These are phyloP conservation scores for Psittacula derbiana DNA, from an alignment of 2,797 vertebrate species.

Conservation along the genomic window DNA sequence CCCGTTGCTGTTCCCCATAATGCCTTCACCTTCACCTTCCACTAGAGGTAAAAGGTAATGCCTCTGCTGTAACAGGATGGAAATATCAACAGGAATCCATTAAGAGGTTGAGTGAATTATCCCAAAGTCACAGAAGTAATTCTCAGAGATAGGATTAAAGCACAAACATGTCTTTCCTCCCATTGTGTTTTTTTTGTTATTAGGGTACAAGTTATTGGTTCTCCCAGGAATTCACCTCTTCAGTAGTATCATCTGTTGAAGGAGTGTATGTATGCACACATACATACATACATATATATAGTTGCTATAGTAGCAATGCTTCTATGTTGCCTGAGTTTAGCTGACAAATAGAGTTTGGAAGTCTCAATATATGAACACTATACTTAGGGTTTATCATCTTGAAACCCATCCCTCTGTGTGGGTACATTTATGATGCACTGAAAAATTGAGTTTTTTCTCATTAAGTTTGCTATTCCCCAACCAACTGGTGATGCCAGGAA, in stretches of 20 bases:
- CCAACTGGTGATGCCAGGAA: slow-evolving; percentile 49
- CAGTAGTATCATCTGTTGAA: not conserved
- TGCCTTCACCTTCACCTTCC: not conserved
- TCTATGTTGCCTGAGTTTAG: not conserved
- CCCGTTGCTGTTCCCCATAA: not conserved
- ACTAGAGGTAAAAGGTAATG: not conserved
- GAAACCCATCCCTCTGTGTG: not conserved
- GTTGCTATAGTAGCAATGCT: not conserved
- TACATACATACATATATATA: not conserved
- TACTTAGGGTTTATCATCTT: not conserved
- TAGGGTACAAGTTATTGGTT: not conserved
- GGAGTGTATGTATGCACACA: not conserved
- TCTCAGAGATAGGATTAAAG: not conserved
- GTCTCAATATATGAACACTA: not conserved
- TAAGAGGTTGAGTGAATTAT: not conserved
- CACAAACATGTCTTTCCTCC: not conserved
- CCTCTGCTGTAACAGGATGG: not conserved
- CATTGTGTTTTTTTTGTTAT: not conserved
- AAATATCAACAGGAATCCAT: not conserved
- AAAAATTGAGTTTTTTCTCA: slow-evolving; percentile 55
- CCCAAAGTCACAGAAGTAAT: not conserved
- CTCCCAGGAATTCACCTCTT: not conserved
- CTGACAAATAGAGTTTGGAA: not conserved
- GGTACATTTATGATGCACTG: not conserved
- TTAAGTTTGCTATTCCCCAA: slow-evolving; percentile 60